Base-by-base conservation (phyloP, 2,113 vertebrate species). In the Daubentonia madagascariensis region DNA sequence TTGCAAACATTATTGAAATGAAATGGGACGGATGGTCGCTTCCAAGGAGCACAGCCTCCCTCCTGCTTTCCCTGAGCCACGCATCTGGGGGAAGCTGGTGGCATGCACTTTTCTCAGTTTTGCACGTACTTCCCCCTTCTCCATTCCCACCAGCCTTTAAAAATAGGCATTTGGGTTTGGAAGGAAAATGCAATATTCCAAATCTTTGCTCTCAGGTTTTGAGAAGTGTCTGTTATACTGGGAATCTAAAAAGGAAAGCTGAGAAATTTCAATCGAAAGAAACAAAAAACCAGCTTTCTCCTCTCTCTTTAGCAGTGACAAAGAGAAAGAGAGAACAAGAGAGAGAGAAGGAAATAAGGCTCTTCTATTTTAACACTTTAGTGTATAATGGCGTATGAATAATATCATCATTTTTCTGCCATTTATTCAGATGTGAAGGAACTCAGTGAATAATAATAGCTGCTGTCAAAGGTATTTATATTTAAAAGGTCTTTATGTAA, bases 381-480 rank as follows among this genome's bases (percentile, higher is more conserved):
- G 92, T 95, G 65, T 97, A 98, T 98, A 98, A 98, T 98, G 93
- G 97, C 96, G 97, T 97, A 98, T 97, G 98, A 98, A 99, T 98
- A 98, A 98, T 98, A 98, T 98, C 89, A 96, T 97, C 98, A 96
- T 98, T 98, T 99, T 99, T 98, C 98, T 98, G 94, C 98, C 98
- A 98, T 98, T 98, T 99, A 98, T 98, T 98, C 98, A 97, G 97
- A 99, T 97, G 97, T 97, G 97, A 98, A 98, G 97, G 97, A 98
- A 98, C 89, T 98, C 95, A 6, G 97, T 97, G 98, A 98, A 98
- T 98, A 98, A 98, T 98, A 99, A 99, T 98, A 98, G 98, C 98
- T 98, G 86, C 98, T 99, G 99, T 98, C 98, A 99, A 98, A 98
- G 98, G 98, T 99, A 98, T 99, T 98, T 99, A 98, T 99, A 98